Conservation (phyloP, 2,113 vertebrate species). For the Gopherus evgoodei region DNA sequence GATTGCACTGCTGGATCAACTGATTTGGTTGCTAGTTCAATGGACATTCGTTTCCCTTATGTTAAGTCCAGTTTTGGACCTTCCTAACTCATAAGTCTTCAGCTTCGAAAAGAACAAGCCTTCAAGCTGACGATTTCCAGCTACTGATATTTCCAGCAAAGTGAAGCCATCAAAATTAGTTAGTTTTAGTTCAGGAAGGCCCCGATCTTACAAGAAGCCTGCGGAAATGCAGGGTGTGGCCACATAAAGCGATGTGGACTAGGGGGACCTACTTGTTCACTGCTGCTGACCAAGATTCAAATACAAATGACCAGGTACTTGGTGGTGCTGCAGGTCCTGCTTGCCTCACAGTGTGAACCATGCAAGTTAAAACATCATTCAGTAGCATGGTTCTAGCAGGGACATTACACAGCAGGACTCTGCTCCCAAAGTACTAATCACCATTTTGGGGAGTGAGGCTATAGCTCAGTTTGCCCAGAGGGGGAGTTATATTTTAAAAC, state of each 20-base stretch:
- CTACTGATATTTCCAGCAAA: not conserved
- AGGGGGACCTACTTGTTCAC: not conserved
- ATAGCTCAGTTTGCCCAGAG: not conserved
- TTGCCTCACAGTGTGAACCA: not conserved
- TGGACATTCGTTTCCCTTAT: not conserved
- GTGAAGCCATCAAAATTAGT: not conserved
- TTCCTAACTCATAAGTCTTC: not conserved
- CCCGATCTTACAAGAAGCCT: not conserved
- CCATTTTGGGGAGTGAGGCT: accelerated
- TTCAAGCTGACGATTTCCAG: not conserved
- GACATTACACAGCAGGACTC: not conserved
- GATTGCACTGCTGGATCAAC: not conserved
- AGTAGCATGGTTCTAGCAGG: not conserved
- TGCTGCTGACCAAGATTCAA: not conserved
- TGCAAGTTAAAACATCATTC: not conserved
- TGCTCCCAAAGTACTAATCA: not conserved
- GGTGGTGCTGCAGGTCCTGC: not conserved
- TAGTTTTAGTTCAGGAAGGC: no score
- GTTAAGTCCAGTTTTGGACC: not conserved
- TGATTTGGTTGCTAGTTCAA: not conserved
- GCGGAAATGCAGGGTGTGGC: accelerated
- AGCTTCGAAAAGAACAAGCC: not conserved
- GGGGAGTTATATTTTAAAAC: not conserved
- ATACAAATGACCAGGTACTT: not conserved
- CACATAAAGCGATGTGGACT: not conserved